Evolutionary conservation across 2,113 vertebrate species (phyloP).

Genomic region (Ornithorhynchus anatinus): DNA sequence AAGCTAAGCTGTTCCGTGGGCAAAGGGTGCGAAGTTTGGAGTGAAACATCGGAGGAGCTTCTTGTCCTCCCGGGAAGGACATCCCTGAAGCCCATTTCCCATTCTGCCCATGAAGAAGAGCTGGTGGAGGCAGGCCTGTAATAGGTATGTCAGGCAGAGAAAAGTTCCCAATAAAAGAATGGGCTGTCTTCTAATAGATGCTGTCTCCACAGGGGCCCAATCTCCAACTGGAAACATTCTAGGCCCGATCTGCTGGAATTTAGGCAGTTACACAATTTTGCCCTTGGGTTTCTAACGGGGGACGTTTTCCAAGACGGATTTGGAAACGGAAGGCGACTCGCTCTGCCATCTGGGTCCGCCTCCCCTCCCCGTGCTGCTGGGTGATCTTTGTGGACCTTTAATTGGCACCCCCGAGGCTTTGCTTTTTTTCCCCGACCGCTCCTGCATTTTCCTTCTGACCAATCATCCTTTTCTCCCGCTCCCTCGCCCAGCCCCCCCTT

Average conservation of each 20-base stretch:
- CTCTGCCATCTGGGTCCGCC: too few species aligned
- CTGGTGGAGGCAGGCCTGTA: background rate
- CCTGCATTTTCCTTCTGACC: background rate
- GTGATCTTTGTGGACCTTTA: background rate
- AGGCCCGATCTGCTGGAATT: background rate
- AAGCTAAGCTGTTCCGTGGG: too few species aligned
- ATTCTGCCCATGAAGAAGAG: background rate
- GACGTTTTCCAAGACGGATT: background rate
- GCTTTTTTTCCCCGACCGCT: background rate
- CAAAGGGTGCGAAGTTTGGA: background rate
- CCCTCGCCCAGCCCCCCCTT: too few species aligned
- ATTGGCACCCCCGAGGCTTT: too few species aligned
- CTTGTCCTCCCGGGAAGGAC: background rate
- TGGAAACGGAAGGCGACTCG: background rate
- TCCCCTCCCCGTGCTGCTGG: background rate
- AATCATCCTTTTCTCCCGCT: background rate
- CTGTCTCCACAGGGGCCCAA: background rate
- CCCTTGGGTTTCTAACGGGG: background rate
- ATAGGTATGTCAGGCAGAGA: background rate
- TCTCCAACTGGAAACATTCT: background rate
- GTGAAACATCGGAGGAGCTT: background rate
- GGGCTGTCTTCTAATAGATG: background rate
- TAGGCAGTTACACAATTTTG: background rate
- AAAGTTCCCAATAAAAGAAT: background rate
- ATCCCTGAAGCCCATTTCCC: background rate